phyloP scores from a whole-genome alignment of 2,888 invertebrate genomes.

The Heliconius ethilla region DNA sequence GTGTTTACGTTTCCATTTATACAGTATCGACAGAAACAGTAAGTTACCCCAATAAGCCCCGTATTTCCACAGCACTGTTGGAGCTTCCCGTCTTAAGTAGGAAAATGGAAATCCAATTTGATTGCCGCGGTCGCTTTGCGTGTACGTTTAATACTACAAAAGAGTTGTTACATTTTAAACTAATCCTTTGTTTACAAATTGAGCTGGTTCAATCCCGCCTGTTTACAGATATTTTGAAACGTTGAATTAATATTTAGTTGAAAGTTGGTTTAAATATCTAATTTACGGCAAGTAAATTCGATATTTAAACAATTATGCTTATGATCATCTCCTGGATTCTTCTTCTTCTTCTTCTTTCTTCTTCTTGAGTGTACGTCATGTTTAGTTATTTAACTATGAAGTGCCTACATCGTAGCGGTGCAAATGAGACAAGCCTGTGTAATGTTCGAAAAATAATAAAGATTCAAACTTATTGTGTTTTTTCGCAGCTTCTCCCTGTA shows the following conservation, averaged over 20 bases:
- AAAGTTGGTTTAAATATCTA: neutral
- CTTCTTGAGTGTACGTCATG: too few species aligned
- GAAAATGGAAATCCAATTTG: conserved; percentile 40
- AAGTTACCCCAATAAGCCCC: conserved; percentile 20
- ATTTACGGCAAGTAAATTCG: too few species aligned
- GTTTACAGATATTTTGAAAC: neutral
- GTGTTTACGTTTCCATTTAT: neutral
- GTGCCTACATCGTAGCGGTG: too few species aligned
- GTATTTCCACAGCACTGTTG: conserved; percentile 25
- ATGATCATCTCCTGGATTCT: too few species aligned
- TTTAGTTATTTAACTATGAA: too few species aligned
- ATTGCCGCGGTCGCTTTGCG: conserved; percentile 29
- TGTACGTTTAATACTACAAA: conserved; percentile 9
- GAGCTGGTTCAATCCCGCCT: neutral
- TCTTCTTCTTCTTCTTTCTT: too few species aligned
- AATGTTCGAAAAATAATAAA: neutral
- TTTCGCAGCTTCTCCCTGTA: too few species aligned
- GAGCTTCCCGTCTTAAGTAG: conserved; percentile 41
- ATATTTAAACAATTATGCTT: too few species aligned
- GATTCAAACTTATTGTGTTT: too few species aligned
- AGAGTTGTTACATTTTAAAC: conserved; percentile 20
- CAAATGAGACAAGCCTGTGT: neutral
- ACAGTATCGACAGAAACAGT: conserved; percentile 15
- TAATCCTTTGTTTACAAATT: conserved; percentile 20
- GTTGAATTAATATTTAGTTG: neutral